phyloP scores from a whole-genome alignment of 2,888 invertebrate genomes.

The Trissonchulus latispiculum region DNA sequence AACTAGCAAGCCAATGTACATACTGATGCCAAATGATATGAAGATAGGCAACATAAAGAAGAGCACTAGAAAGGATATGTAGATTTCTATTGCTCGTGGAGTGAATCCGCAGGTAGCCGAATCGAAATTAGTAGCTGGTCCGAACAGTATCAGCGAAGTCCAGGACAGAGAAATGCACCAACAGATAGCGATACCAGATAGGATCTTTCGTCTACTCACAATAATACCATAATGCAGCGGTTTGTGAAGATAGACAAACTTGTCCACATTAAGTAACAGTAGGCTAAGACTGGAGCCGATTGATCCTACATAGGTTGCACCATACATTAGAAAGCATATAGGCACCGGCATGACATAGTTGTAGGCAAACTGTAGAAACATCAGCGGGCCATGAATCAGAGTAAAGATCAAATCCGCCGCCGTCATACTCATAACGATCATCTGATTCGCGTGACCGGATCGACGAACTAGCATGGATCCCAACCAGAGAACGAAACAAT shows the following conservation, averaged over 20 bases:
- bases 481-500: background rate
- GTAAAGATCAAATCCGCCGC: conserved; percentile 17
- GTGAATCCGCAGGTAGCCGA: conserved; percentile 1
- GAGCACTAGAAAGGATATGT: conserved; percentile 5
- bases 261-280: conserved; percentile 19
- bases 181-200: background rate
- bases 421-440: conserved; percentile 21
- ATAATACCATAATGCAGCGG: conserved; percentile 19
- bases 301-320: conserved; percentile 11
- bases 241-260: conserved; percentile 12
- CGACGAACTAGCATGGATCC: conserved; percentile 1
- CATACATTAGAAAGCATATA: conserved; percentile 14
- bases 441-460: conserved; percentile 15
- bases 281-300: conserved; percentile 19
- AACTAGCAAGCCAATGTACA: conserved; percentile 12
- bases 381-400: conserved; percentile 16
- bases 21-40: conserved; percentile 9
- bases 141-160: conserved; percentile 14
- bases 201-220: background rate
- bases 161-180: conserved; percentile 11
- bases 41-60: conserved; percentile 17
- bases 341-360: background rate
- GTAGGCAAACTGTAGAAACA: conserved; percentile 7
- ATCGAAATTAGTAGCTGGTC: background rate
- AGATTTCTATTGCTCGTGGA: background rate